A percentile compares a stretch with the other conserved stretches of the same genome.
Conservation (phyloP, 2,113 vertebrate genomes). For the Glaucidium brasilianum region DNA sequence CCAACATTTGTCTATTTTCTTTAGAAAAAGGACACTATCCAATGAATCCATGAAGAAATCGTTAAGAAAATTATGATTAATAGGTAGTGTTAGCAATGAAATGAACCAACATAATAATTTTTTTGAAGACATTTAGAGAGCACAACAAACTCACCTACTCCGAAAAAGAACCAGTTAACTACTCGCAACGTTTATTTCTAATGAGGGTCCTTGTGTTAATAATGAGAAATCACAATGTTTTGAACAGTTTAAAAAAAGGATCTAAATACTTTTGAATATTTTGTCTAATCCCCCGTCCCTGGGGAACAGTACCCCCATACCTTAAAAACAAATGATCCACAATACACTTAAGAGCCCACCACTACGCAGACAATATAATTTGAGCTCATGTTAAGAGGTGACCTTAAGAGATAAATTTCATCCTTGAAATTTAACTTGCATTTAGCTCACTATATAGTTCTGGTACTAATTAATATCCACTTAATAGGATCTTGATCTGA, state of each 20-base stretch:
- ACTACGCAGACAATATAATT: neutral
- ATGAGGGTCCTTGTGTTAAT: neutral
- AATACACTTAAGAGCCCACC: neutral
- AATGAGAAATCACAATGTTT: neutral
- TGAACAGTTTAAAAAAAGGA: neutral
- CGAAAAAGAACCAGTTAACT: neutral
- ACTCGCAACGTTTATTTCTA: neutral
- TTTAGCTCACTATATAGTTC: neutral
- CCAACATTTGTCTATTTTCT: conserved; percentile 99
- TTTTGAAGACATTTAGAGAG: neutral
- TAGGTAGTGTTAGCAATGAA: neutral
- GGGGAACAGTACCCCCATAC: neutral
- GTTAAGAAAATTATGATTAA: conserved; percentile 79
- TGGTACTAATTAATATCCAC: neutral
- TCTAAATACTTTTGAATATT: neutral
- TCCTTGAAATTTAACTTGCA: neutral
- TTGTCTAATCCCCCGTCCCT: neutral
- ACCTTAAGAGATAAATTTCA: neutral
- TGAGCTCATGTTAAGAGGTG: neutral
- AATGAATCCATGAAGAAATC: conserved; percentile 85
- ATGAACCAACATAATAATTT: neutral
- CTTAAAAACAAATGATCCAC: neutral
- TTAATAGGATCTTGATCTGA: neutral
- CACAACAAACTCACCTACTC: neutral
- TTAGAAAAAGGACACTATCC: conserved; percentile 98